These are phyloP conservation scores for Australoheros scitulus DNA, from an alignment of 2,113 vertebrate genomes.

Conservation along the genomic window DNA sequence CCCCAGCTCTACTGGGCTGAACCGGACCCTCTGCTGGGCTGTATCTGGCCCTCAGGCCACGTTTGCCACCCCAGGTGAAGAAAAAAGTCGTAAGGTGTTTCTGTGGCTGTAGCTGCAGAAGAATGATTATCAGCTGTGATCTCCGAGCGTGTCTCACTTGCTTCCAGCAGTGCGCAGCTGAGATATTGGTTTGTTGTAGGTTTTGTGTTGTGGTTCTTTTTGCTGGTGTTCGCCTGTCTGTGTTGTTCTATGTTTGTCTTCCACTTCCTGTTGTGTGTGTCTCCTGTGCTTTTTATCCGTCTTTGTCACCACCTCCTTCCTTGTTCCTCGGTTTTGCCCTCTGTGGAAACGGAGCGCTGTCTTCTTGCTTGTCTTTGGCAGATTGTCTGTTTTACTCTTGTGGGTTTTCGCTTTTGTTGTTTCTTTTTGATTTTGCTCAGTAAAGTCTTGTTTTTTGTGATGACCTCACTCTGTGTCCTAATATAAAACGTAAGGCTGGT, in stretches of 20 bases:
- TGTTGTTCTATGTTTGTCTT: no score
- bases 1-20: no score
- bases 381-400: background rate
- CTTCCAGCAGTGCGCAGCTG: background rate
- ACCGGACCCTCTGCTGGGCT: background rate
- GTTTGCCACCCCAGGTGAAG: background rate
- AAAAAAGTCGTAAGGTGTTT: rapidly evolving
- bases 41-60: background rate
- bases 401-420: no score
- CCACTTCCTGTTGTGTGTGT: no score
- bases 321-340: background rate
- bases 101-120: no score
- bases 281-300: no score
- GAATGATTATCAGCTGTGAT: background rate
- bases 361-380: background rate
- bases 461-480: rapidly evolving
- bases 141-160: background rate
- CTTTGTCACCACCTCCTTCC: no score
- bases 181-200: background rate
- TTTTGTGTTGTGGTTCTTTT: no score
- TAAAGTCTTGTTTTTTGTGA: background rate
- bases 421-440: background rate
- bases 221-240: no score
- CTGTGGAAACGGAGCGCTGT: background rate
- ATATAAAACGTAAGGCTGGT: background rate